Evolutionary conservation across 1,140 invertebrate species (phyloP).

Genomic region (Hydropsyche tenuis): DNA sequence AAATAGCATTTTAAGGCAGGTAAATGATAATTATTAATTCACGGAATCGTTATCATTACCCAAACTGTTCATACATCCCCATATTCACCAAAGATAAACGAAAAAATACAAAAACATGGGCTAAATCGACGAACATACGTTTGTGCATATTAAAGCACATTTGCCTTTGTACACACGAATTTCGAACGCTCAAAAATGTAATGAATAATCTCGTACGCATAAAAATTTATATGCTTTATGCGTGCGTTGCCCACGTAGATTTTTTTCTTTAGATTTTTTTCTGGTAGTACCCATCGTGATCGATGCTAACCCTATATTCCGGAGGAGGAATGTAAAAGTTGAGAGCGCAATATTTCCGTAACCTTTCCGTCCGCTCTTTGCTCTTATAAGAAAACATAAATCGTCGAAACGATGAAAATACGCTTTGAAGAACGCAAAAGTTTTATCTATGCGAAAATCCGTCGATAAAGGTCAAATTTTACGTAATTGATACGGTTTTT

Average conservation of each 20-base stretch:
- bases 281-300: background rate
- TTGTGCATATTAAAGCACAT: too few species aligned
- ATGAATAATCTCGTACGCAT: too few species aligned
- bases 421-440: slow-evolving; percentile 7
- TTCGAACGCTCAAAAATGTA: too few species aligned
- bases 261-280: background rate
- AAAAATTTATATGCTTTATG: background rate
- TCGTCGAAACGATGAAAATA: slow-evolving; percentile 16
- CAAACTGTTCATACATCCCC: too few species aligned
- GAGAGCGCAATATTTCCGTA: slow-evolving; percentile 30
- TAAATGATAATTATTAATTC: too few species aligned
- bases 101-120: too few species aligned
- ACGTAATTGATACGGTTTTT: background rate
- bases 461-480: background rate
- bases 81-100: too few species aligned
- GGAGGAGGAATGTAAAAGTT: slow-evolving; percentile 28
- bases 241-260: background rate
- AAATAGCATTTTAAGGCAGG: too few species aligned
- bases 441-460: background rate
- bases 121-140: too few species aligned
- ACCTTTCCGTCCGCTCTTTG: slow-evolving; percentile 16
- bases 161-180: too few species aligned
- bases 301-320: slow-evolving; percentile 27
- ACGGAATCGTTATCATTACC: too few species aligned
- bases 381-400: slow-evolving; percentile 14